Conservation (phyloP, 2,113 vertebrate species). For the Catharus fuscescens region DNA sequence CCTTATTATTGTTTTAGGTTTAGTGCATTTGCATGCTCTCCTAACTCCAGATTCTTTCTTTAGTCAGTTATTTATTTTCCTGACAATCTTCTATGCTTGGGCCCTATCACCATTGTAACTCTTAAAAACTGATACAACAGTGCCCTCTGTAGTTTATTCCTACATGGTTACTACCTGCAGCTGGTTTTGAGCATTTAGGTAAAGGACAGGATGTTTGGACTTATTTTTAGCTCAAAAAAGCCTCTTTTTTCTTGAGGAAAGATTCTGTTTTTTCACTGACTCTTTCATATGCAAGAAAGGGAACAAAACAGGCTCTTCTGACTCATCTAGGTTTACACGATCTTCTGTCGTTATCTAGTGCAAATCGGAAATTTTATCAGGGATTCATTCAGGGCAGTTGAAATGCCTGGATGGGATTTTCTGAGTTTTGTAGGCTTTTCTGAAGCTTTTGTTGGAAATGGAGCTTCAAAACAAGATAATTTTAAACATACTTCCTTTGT, state of each 20-base stretch:
- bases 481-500: conserved; percentile 63
- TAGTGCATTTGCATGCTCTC: conserved; percentile 71
- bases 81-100: conserved; percentile 30
- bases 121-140: conserved; percentile 77
- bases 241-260: conserved; percentile 50
- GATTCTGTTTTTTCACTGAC: conserved; percentile 61
- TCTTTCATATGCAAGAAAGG: conserved; percentile 54
- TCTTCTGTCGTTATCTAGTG: conserved; percentile 65
- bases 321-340: conserved; percentile 54
- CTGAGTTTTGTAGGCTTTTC: conserved; percentile 65
- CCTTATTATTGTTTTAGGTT: conserved; percentile 67
- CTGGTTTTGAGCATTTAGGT: conserved; percentile 56
- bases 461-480: conserved; percentile 62
- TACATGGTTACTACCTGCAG: not conserved
- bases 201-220: conserved; percentile 43
- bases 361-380: conserved; percentile 70
- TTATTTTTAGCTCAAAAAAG: conserved; percentile 65
- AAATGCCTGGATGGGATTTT: conserved; percentile 75
- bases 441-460: conserved; percentile 80
- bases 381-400: conserved; percentile 81
- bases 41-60: conserved; percentile 45
- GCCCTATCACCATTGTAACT: conserved; percentile 1
- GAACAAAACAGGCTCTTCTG: conserved; percentile 65
- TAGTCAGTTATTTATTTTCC: conserved; percentile 25
- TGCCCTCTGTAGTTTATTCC: conserved; percentile 79